Percentiles rank a stretch among this genome's conserved stretches.
Evolutionary conservation across 2,888 invertebrate species (phyloP).

Genomic region (Coecobrya sp.): DNA sequence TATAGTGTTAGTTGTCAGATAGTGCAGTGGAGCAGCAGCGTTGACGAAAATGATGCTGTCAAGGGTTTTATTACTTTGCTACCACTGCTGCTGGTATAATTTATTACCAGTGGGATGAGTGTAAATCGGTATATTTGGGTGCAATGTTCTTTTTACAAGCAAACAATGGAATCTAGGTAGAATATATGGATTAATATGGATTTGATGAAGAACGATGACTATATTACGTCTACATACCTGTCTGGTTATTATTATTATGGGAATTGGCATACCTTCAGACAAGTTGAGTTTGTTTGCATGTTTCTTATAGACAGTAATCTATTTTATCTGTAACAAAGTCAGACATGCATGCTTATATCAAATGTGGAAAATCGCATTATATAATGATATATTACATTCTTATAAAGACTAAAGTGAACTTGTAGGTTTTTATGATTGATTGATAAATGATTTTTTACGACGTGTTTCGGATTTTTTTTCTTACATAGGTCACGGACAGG

Average conservation of each 20-base stretch:
- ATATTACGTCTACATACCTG: not conserved
- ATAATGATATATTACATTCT: not conserved
- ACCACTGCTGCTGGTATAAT: not conserved
- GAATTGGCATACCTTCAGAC: not conserved
- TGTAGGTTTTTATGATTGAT: conserved; percentile 77
- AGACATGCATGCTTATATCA: conserved; percentile 11
- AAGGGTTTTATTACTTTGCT: conserved; percentile 28
- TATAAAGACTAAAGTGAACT: conserved; percentile 18
- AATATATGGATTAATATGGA: conserved; percentile 28
- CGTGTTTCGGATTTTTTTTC: conserved; percentile 52
- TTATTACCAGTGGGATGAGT: not conserved
- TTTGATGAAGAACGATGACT: conserved; percentile 1
- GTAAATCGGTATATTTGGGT: conserved; percentile 52
- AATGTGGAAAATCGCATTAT: not conserved
- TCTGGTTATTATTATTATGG: conserved; percentile 10
- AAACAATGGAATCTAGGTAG: conserved; percentile 23
- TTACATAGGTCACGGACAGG: conserved; percentile 93
- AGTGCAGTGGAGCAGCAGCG: not conserved
- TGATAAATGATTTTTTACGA: conserved; percentile 53
- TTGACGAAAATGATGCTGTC: conserved; percentile 60
- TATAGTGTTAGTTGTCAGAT: not conserved
- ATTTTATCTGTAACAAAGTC: conserved; percentile 54
- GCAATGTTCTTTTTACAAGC: conserved; percentile 58
- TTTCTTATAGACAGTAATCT: conserved; percentile 23
- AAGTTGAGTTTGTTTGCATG: not conserved